Conservation (phyloP, 2,888 invertebrate genomes). For the Mechanitis mazaeus region DNA sequence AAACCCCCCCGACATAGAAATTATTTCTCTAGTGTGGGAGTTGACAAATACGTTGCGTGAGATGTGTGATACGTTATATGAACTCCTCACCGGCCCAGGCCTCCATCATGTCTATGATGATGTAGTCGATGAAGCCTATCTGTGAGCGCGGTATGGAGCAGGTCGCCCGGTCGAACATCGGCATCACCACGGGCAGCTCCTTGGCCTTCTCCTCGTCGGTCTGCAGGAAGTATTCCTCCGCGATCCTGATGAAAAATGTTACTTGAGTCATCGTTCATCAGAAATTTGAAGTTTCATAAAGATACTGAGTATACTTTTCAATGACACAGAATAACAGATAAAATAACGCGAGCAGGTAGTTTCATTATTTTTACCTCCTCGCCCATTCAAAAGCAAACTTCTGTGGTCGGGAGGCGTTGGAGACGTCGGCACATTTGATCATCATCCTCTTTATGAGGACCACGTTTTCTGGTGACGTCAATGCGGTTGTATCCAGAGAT, state of each 20-base stretch:
- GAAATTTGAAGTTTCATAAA: not conserved
- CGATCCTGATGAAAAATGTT: slow-evolving; percentile 79
- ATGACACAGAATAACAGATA: too few relatives aligned
- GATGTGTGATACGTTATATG: too few relatives aligned
- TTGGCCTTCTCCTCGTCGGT: slow-evolving; percentile 96
- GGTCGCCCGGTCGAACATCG: slow-evolving; percentile 95
- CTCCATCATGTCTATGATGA: slow-evolving; percentile 98
- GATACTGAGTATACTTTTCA: too few relatives aligned
- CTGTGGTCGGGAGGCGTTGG: slow-evolving; percentile 95
- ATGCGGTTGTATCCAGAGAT: slow-evolving; percentile 62
- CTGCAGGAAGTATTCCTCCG: slow-evolving; percentile 98
- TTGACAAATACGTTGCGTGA: too few relatives aligned
- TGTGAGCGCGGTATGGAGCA: slow-evolving; percentile 99
- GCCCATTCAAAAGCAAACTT: slow-evolving; percentile 94
- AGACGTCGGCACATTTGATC: slow-evolving; percentile 98
- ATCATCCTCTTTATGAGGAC: slow-evolving; percentile 95
- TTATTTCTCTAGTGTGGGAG: too few relatives aligned
- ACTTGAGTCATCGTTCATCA: not conserved
- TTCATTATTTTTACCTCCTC: slow-evolving; percentile 61
- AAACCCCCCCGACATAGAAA: too few relatives aligned
- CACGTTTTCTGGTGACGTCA: slow-evolving; percentile 86
- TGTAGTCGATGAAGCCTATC: slow-evolving; percentile 97
- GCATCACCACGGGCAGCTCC: slow-evolving; percentile 97
- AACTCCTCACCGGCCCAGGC: slow-evolving; percentile 90
- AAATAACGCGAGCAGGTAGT: not conserved